Evolutionary conservation across 2,888 invertebrate species (phyloP).

Genomic region (Nomada ferruginata): DNA sequence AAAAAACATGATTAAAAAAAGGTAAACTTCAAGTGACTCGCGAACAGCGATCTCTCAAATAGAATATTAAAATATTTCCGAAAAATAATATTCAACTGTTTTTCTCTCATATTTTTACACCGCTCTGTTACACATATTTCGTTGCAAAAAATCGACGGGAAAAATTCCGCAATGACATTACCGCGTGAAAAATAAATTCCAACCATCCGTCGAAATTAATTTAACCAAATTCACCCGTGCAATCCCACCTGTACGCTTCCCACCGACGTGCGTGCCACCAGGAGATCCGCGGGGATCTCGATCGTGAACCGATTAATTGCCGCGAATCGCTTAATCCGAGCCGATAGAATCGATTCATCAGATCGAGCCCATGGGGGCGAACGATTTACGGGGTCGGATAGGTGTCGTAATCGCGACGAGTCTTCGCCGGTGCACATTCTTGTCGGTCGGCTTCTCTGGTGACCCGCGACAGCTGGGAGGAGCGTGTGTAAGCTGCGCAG

Average conservation of each 20-base stretch:
- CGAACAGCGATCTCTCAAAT: neutral
- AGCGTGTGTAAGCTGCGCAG: slow-evolving; percentile 45
- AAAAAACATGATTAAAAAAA: neutral
- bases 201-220: too few species aligned
- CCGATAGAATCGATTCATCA: slow-evolving; percentile 33
- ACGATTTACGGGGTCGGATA: slow-evolving; percentile 54
- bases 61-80: neutral
- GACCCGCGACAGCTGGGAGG: slow-evolving; percentile 67
- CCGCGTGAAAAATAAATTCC: too few species aligned
- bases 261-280: slow-evolving; percentile 5
- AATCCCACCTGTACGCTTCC: neutral
- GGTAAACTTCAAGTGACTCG: too few species aligned
- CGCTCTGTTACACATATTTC: too few species aligned
- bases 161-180: too few species aligned
- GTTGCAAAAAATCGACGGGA: too few species aligned
- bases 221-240: too few species aligned
- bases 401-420: slow-evolving; percentile 55
- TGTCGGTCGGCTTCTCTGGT: slow-evolving; percentile 48
- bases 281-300: slow-evolving; percentile 15
- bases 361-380: slow-evolving; percentile 8
- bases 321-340: slow-evolving; percentile 47
- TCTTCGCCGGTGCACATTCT: slow-evolving; percentile 53
- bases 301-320: slow-evolving; percentile 45
- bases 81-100: too few species aligned
- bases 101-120: too few species aligned